phyloP scores from a whole-genome alignment of 1,140 invertebrate genomes.

The Pseudomyrmex pallidus region DNA sequence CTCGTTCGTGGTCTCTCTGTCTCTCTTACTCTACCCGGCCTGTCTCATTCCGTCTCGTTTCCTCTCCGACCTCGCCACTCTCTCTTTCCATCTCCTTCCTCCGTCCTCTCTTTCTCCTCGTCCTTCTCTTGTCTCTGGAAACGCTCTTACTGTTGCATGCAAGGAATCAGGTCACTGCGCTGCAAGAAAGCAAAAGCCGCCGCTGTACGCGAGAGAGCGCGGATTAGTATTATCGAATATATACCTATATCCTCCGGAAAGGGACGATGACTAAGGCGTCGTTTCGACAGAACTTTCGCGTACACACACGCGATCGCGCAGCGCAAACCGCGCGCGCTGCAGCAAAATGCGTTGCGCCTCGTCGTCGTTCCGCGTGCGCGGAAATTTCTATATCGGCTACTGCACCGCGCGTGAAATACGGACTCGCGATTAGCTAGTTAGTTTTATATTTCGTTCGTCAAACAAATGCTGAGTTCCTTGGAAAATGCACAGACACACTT shows the following conservation, averaged over 20 bases:
- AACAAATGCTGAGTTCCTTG: background rate
- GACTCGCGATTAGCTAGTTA: constrained; percentile 20
- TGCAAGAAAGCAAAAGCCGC: constrained; percentile 83
- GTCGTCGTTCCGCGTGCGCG: constrained; percentile 6
- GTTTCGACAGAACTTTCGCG: constrained; percentile 75
- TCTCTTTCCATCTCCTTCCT: constrained; percentile 66
- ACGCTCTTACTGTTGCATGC: constrained; percentile 83
- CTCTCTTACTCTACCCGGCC: constrained; percentile 46
- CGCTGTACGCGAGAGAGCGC: constrained; percentile 74
- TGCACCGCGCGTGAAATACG: constrained; percentile 28
- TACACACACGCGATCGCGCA: constrained; percentile 53
- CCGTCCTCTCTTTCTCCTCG: constrained; percentile 66
- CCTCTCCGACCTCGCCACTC: constrained; percentile 33
- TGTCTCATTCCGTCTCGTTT: constrained; percentile 54
- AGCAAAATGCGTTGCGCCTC: background rate
- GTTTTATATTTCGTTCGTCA: constrained; percentile 33
- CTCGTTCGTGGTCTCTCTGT: constrained; percentile 68
- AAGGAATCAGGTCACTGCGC: constrained; percentile 85
- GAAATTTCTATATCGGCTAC: constrained; percentile 34
- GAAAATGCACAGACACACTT: background rate
- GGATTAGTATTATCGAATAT: constrained; percentile 84
- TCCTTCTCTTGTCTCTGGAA: constrained; percentile 74
- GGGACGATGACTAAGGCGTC: constrained; percentile 74
- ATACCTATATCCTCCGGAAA: constrained; percentile 75
- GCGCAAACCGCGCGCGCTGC: constrained; percentile 34